Percentiles rank a stretch among this genome's conserved stretches.
phyloP scores from a whole-genome alignment of 2,797 vertebrate species.

The Muscicapa comitata region DNA sequence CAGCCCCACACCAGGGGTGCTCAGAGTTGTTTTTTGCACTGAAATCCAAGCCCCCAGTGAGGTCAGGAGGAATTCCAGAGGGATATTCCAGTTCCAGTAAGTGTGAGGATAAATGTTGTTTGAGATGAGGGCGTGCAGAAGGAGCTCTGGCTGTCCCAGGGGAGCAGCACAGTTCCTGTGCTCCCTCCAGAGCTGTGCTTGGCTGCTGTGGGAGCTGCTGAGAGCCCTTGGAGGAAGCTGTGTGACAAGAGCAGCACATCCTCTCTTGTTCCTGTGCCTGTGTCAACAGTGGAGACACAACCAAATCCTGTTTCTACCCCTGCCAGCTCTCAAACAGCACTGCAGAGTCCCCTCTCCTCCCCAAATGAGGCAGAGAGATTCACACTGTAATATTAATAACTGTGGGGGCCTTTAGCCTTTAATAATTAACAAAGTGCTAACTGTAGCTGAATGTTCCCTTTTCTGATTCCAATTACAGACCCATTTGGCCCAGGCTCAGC shows the following conservation, averaged over 20 bases:
- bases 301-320: not conserved
- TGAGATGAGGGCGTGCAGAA: not conserved
- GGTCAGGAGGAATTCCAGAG: not conserved
- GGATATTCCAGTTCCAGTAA: not conserved
- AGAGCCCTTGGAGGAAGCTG: not conserved
- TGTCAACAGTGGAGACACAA: not conserved
- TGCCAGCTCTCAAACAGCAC: not conserved
- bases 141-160: not conserved
- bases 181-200: not conserved
- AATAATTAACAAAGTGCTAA: conserved; percentile 37
- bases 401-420: not conserved
- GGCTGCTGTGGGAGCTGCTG: not conserved
- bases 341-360: not conserved
- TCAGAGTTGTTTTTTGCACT: accelerated
- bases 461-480: not conserved
- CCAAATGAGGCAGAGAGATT: not conserved
- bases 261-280: not conserved
- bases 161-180: not conserved
- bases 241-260: not conserved
- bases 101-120: not conserved
- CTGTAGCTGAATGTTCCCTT: conserved; percentile 11
- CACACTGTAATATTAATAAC: not conserved
- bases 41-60: not conserved
- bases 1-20: not conserved
- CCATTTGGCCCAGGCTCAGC: not conserved